Base-by-base conservation (phyloP, 2,888 invertebrate species). In the Sphecodes monilicornis region DNA sequence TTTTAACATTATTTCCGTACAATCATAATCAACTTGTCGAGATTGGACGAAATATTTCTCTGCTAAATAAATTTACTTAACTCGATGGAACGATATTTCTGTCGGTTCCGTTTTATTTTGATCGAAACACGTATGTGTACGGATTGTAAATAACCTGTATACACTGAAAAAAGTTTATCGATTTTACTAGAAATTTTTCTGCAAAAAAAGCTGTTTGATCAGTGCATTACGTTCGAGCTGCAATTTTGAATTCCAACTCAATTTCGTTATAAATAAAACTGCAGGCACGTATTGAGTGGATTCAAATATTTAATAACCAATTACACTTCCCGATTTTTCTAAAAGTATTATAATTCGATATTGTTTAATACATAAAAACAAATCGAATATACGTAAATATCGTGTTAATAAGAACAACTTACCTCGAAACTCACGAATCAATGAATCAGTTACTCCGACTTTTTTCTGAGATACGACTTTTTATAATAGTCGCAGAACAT, bases 401-500 rank as follows among this genome's bases (percentile, higher is more conserved):
- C 13, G 13, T 8, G 50, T 54, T 22, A 22, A 3, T 32, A 18
- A 32, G 1, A 64, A 32, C 8, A 32, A 18, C 78, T 78, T 43
- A 82, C 82, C 82, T 5, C 29, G 29, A 29, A 29, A 1, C 60
- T 73, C 11, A 6, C 8, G 18, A 50, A n/a, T 26, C 39, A 8
- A 2, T 11, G 2, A 36, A 74, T 4, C 13, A 11, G 29, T 90
- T 91, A 93, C 73, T 89, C 86, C 73, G 84, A 85, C 86, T 93
- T 93, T 86, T 94, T 94, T 78, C 88, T 92, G 77, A 88, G 91
- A 90, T 97, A 97, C 73, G 96, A 96, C 78, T 96, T 95, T 86
- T 95, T 95, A 89, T 96, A 97, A 93, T 97, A 97, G 79, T 97
- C 95, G 88, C 96, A 96, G 91, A 97, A 97, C 95, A 97, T 96